phyloP scores from a whole-genome alignment of 1,140 invertebrate species.

The Drosophila sp. region DNA sequence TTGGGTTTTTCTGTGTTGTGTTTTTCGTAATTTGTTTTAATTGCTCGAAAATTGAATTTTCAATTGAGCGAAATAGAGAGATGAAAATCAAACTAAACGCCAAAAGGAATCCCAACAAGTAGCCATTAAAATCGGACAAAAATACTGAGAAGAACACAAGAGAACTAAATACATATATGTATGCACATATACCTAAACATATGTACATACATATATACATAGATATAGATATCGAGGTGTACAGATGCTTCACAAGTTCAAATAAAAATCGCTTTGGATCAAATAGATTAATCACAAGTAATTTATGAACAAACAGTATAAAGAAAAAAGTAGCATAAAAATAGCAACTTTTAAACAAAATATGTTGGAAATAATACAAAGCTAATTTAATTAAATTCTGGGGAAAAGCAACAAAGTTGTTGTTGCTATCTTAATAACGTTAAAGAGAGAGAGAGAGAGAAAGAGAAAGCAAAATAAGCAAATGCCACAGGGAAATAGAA shows the following conservation, averaged over 20 bases:
- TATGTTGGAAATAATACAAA: conserved; percentile 32
- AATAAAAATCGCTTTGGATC: conserved; percentile 76
- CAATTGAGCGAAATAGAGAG: conserved; percentile 50
- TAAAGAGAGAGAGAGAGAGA: neutral
- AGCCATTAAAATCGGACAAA: conserved; percentile 61
- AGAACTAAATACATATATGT: conserved; percentile 6
- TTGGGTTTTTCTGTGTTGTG: conserved; percentile 36
- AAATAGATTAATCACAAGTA: conserved; percentile 78
- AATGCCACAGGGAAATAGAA: neutral
- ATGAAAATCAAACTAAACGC: conserved; percentile 15
- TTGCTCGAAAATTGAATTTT: conserved; percentile 75
- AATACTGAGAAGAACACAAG: conserved; percentile 21
- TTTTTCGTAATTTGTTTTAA: conserved; percentile 72
- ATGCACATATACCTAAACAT: neutral
- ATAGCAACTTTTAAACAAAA: conserved; percentile 51
- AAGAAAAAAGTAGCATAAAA: conserved; percentile 53
- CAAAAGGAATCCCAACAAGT: conserved; percentile 29
- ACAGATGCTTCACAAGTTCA: conserved; percentile 63
- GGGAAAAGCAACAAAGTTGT: conserved; percentile 6
- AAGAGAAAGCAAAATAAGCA: neutral
- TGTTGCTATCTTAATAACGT: neutral
- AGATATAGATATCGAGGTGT: conserved; percentile 16
- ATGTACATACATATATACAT: conserved; percentile 1
- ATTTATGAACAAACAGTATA: conserved; percentile 69
- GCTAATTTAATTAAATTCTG: neutral